Evolutionary conservation across 2,113 vertebrate genomes (phyloP).

Genomic region (Myotis yumanensis): DNA sequence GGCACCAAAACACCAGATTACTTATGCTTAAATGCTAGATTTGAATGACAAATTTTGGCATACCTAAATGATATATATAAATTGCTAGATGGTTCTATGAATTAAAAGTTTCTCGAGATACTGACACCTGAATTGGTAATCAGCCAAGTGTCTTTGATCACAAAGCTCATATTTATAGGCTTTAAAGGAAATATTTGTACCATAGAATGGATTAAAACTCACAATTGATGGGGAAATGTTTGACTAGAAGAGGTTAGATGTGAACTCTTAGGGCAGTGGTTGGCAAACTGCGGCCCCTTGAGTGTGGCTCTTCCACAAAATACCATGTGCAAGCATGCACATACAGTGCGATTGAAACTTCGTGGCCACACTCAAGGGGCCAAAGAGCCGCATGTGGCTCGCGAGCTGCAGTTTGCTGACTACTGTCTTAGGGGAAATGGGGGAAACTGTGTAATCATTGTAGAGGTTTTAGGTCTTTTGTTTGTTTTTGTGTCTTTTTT

Average conservation of each 20-base stretch:
- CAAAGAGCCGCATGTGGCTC: too few relatives aligned
- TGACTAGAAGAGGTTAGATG: slow-evolving; percentile 4
- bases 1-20: slow-evolving; percentile 12
- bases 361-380: too few relatives aligned
- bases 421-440: too few relatives aligned
- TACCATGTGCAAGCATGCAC: too few relatives aligned
- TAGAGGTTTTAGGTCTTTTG: too few relatives aligned
- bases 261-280: not conserved
- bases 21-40: slow-evolving; percentile 57
- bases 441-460: too few relatives aligned
- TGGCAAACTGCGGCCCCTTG: too few relatives aligned
- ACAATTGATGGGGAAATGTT: not conserved
- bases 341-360: too few relatives aligned
- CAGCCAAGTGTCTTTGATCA: slow-evolving; percentile 16
- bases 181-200: not conserved
- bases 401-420: too few relatives aligned
- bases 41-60: slow-evolving; percentile 46
- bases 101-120: not conserved
- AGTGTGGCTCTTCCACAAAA: too few relatives aligned
- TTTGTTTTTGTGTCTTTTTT: too few relatives aligned
- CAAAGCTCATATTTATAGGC: slow-evolving; percentile 11
- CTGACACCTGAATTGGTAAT: slow-evolving; percentile 45
- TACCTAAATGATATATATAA: slow-evolving; percentile 36
- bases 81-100: slow-evolving; percentile 34
- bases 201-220: not conserved